Conservation (phyloP, 2,113 vertebrate species). For the Petrocephalus microphthalmus region DNA sequence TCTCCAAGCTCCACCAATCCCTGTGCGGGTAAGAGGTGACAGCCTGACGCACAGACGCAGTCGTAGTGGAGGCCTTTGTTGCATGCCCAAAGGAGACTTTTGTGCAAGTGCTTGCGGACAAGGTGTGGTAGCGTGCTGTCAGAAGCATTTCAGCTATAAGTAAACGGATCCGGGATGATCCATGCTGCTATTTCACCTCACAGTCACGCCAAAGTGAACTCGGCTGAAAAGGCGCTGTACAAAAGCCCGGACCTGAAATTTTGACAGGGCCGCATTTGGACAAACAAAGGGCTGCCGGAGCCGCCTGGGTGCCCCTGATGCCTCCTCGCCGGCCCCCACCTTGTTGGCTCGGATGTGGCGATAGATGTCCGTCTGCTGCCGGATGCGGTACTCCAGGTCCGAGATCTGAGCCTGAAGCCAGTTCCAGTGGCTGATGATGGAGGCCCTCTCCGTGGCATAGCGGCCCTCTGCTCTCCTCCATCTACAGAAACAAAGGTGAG, state of each 20-base stretch:
- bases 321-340: conserved; percentile 55
- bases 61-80: not conserved
- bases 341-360: conserved; percentile 89
- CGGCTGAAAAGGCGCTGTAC: not conserved
- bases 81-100: not conserved
- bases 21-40: conserved; percentile 51
- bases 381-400: conserved; percentile 95
- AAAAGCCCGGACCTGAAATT: not conserved
- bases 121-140: not conserved
- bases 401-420: conserved; percentile 98
- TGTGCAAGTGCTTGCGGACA: not conserved
- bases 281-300: not conserved
- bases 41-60: not conserved
- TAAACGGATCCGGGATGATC: not conserved
- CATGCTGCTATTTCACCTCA: not conserved
- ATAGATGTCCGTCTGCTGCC: conserved; percentile 96
- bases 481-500: conserved; percentile 50
- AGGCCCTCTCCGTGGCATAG: conserved; percentile 86
- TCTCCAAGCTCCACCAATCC: conserved; percentile 84
- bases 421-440: conserved; percentile 98
- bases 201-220: not conserved
- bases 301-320: not conserved
- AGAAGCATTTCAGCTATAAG: not conserved
- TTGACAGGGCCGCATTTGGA: not conserved
- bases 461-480: conserved; percentile 88